Evolutionary conservation across 2,888 invertebrate genomes (phyloP).

Genomic region (Malacosoma neustria): DNA sequence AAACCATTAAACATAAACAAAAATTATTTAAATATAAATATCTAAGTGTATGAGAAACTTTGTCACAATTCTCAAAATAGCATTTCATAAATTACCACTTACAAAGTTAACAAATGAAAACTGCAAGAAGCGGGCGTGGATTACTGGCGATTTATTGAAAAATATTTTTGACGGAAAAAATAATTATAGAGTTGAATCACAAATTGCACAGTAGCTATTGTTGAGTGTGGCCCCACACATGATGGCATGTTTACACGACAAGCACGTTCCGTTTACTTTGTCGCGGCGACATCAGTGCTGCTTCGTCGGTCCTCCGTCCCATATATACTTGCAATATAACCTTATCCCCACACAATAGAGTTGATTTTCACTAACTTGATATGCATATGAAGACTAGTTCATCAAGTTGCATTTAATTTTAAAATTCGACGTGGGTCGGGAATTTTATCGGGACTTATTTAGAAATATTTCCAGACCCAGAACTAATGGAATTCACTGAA

Average conservation of each 20-base stretch:
- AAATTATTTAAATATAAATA: no score
- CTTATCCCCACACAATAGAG: slow-evolving; percentile 25
- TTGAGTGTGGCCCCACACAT: slow-evolving; percentile 66
- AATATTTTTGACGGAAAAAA: slow-evolving; percentile 28
- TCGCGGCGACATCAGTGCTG: slow-evolving; percentile 60
- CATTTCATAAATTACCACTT: neutral
- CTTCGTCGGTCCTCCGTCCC: slow-evolving; percentile 3
- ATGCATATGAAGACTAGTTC: slow-evolving; percentile 22
- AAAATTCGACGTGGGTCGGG: slow-evolving; percentile 46
- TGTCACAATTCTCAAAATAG: no score
- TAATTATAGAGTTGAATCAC: slow-evolving; percentile 63
- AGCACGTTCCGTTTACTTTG: slow-evolving; percentile 70
- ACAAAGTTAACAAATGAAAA: neutral
- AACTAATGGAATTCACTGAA: neutral
- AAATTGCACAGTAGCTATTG: slow-evolving; percentile 66
- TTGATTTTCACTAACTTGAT: slow-evolving; percentile 15
- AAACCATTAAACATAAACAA: no score
- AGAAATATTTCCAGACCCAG: slow-evolving; percentile 11
- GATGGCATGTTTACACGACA: slow-evolving; percentile 59
- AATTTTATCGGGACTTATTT: slow-evolving; percentile 48
- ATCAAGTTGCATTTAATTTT: slow-evolving; percentile 46
- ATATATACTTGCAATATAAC: slow-evolving; percentile 8
- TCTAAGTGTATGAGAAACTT: no score
- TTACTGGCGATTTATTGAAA: slow-evolving; percentile 1
- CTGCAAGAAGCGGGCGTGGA: neutral